Conservation (phyloP, 2,113 vertebrate genomes). For the Oxyruncus cristatus region DNA sequence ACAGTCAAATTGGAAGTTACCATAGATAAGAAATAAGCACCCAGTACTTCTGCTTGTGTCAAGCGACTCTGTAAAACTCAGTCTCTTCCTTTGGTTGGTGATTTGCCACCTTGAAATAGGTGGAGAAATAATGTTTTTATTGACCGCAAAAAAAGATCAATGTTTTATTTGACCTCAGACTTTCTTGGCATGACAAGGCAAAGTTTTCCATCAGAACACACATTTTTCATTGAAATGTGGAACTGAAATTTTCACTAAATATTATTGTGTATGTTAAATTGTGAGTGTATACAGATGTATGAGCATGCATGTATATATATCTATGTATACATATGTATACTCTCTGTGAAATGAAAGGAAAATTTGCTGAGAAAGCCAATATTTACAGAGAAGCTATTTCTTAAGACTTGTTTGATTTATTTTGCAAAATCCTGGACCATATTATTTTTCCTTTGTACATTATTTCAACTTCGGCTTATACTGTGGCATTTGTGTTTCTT, state of each 20-base stretch:
- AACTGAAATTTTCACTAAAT: neutral
- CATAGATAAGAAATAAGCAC: neutral
- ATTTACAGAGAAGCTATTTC: neutral
- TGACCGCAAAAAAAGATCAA: neutral
- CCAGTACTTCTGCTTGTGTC: neutral
- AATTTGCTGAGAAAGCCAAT: neutral
- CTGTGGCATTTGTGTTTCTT: neutral
- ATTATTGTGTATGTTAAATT: neutral
- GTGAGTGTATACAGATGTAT: neutral
- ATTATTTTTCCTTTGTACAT: neutral
- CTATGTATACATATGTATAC: no score
- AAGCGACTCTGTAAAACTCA: neutral
- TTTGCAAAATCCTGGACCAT: neutral
- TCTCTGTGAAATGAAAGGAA: neutral
- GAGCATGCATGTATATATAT: neutral
- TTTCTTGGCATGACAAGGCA: neutral
- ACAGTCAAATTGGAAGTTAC: neutral
- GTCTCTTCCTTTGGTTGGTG: accelerated
- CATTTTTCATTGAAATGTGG: neutral
- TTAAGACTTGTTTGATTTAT: neutral
- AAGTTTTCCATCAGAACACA: neutral
- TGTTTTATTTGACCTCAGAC: neutral
- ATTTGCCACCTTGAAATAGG: neutral
- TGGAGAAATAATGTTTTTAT: neutral
- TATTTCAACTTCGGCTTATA: neutral